Evolutionary conservation across 2,797 vertebrate genomes (phyloP), one percentile per base, ranked within the genome.

Genomic region (Ceryle rudis): DNA sequence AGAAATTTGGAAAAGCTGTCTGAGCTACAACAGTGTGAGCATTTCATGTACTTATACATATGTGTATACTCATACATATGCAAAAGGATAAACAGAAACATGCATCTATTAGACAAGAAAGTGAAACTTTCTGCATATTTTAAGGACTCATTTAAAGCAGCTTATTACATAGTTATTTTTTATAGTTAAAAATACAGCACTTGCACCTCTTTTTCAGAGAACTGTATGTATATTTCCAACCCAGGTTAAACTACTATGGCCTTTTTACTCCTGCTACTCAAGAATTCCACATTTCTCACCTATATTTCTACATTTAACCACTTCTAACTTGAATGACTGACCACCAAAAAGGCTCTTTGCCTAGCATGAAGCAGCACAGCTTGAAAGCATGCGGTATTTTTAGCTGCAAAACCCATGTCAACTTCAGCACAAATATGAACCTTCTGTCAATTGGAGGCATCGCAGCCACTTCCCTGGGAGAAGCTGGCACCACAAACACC

Each of bases 121-220:
- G 62, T 84, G 88, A 96, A 96, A 94, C 73, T 81, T 83, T 29
- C 70, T 85, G 44, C 47, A 14, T 74, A 83, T 82, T 57, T 80
- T 1, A 84, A 70, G 6, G 5, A 65, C 55, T 84, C 22, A 35
- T 42, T 80, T 82, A 75, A 82, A 66, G 5, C 18, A 29, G 33
- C 19, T 69, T 46, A 57, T n/a, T 65, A 37, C 10, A 46, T 3
- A 9, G 26, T 13, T 20, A 3, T 9, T 47, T 81, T 75, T 35
- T 64, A 19, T n/a, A 19, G 71, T 90, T 82, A 33, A 67, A 92
- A 92, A 52, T 2, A 21, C 22, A 72, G 31, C 46, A 23, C 28
- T 64, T 55, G 18, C 39, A 66, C 41, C 26, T 6, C 17, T 52
- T 57, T 83, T 47, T n/a, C 49, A 51, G 42, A 89, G 23, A 78